Percentiles rank a stretch among this genome's conserved stretches.
Evolutionary conservation across 1,140 invertebrate species (phyloP).

Genomic region (Sycobia sp.): DNA sequence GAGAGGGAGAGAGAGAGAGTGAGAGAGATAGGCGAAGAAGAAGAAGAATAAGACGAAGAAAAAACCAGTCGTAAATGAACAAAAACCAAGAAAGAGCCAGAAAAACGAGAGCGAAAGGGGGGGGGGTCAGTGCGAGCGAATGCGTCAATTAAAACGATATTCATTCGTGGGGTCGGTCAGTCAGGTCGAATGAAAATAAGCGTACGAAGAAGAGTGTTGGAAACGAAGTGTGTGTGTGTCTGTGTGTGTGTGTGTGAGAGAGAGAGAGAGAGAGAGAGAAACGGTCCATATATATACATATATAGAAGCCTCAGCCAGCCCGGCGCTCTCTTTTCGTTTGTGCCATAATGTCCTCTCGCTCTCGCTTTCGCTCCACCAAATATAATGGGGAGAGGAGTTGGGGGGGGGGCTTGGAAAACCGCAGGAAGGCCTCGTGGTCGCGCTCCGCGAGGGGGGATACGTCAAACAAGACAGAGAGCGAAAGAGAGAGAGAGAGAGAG

Average conservation of each 20-base stretch:
- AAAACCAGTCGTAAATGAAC: background rate
- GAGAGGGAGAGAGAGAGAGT: background rate
- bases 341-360: no score
- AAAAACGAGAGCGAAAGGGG: background rate
- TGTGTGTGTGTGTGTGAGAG: no score
- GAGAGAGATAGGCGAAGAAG: background rate
- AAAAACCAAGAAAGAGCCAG: background rate
- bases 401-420: constrained; percentile 17
- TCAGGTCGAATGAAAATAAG: no score
- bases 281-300: no score
- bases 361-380: background rate
- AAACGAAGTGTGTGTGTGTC: no score
- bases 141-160: constrained; percentile 32
- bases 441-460: background rate
- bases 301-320: no score
- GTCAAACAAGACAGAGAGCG: no score
- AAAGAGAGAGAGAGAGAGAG: no score
- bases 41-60: no score
- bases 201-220: no score
- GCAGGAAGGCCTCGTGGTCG: constrained; percentile 1
- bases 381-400: no score
- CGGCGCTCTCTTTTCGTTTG: no score
- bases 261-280: constrained; percentile 5
- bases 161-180: constrained; percentile 8
- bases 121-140: background rate